Conservation (phyloP, 2,888 invertebrate genomes). For the Siphonodentalium dalli region DNA sequence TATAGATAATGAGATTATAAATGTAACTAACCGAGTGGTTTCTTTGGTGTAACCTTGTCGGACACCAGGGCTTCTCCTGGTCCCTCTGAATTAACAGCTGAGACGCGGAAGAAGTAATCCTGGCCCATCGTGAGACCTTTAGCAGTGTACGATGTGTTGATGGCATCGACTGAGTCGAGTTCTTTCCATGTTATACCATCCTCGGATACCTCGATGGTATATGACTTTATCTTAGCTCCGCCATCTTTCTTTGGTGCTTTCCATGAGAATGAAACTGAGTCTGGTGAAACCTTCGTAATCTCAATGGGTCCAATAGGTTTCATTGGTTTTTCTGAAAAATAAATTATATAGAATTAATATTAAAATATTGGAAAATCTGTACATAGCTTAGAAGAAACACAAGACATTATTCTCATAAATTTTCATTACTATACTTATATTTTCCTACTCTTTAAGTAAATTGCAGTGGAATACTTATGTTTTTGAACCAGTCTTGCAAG, state of each 20-base stretch:
- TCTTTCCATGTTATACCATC: conserved; percentile 94
- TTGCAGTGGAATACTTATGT: too few species aligned
- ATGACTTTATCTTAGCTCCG: conserved; percentile 52
- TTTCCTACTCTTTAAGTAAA: too few species aligned
- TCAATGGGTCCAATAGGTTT: conserved; percentile 39
- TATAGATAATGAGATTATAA: too few species aligned
- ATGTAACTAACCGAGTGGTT: too few species aligned
- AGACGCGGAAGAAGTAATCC: conserved; percentile 84
- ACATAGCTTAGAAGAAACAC: too few species aligned
- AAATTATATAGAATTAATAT: background rate
- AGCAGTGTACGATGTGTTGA: conserved; percentile 69
- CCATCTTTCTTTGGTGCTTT: conserved; percentile 60
- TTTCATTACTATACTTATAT: too few species aligned
- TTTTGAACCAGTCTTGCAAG: too few species aligned
- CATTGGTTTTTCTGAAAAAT: conserved; percentile 33
- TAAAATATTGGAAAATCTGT: too few species aligned
- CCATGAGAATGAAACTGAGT: conserved; percentile 55
- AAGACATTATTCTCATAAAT: too few species aligned
- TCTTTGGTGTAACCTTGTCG: too few species aligned
- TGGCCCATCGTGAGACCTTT: conserved; percentile 76
- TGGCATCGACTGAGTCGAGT: conserved; percentile 86
- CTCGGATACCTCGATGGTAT: conserved; percentile 67
- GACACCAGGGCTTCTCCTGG: conserved; percentile 74
- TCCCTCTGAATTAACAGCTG: conserved; percentile 86
- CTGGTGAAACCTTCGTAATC: conserved; percentile 28